phyloP scores from a whole-genome alignment of 2,888 invertebrate species.

The Geotrupes spiniger region DNA sequence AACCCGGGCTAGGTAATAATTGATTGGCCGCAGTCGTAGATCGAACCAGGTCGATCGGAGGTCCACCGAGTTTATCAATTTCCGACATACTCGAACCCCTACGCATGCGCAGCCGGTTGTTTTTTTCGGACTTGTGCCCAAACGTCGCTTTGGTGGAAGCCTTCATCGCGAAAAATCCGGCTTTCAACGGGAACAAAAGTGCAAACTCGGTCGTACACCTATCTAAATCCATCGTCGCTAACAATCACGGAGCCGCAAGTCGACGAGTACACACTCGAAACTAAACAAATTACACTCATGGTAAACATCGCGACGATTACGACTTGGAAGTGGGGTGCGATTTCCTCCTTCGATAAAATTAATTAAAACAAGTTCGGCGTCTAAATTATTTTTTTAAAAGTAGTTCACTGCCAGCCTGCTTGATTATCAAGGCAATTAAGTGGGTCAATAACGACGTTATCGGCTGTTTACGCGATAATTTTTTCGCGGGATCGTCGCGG shows the following conservation, averaged over 20 bases:
- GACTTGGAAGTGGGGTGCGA: constrained; percentile 1
- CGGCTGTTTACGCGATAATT: constrained; percentile 14
- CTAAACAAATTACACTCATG: background rate
- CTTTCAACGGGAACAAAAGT: constrained; percentile 57
- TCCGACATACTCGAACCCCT: constrained; percentile 73
- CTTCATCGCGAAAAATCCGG: constrained; percentile 57
- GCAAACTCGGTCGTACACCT: constrained; percentile 58
- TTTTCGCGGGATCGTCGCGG: no score
- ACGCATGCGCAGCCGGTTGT: constrained; percentile 56
- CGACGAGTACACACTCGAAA: background rate
- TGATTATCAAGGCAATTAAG: constrained; percentile 19
- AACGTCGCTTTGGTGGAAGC: constrained; percentile 43
- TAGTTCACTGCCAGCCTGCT: background rate
- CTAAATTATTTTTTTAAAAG: no score
- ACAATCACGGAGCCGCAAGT: background rate
- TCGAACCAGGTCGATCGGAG: constrained; percentile 52
- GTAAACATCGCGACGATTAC: constrained; percentile 1
- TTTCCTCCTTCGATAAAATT: background rate
- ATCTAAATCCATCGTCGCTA: constrained; percentile 31
- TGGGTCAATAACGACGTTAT: constrained; percentile 35
- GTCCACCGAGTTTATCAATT: constrained; percentile 58
- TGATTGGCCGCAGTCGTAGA: constrained; percentile 52
- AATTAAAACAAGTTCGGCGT: no score
- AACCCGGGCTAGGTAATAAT: constrained; percentile 46
- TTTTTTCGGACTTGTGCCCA: constrained; percentile 18